Conservation (phyloP, 2,113 vertebrate species). For the Pelecanus crispus region DNA sequence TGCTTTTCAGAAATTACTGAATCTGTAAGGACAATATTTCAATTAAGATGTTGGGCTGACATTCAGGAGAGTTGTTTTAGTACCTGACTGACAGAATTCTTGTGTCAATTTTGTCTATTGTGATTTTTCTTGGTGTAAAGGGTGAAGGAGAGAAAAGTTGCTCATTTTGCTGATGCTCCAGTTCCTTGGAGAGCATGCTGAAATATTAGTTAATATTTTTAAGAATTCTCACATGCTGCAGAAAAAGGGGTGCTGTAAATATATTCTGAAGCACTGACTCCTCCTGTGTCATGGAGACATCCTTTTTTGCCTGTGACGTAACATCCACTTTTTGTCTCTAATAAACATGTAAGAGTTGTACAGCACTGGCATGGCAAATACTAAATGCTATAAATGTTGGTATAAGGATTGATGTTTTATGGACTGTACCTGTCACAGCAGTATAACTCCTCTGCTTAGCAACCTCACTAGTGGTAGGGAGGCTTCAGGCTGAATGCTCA, state of each 20-base stretch:
- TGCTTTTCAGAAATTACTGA: not conserved
- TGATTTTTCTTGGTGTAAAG: not conserved
- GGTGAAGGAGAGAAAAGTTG: not conserved
- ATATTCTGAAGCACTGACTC: not conserved
- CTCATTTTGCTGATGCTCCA: not conserved
- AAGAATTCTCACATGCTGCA: not conserved
- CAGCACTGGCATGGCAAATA: not conserved
- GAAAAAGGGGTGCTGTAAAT: not conserved
- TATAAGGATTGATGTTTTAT: not conserved
- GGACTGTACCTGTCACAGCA: not conserved
- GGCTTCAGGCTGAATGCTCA: not conserved
- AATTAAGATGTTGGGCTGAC: not conserved
- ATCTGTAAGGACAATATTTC: not conserved
- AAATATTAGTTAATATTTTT: not conserved
- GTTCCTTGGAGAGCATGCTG: not conserved
- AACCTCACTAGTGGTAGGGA: not conserved
- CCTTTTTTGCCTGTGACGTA: not conserved
- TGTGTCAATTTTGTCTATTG: not conserved
- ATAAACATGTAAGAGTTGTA: not conserved
- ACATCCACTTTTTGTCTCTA: not conserved
- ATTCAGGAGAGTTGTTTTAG: not conserved
- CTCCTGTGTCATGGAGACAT: not conserved
- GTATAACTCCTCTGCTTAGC: not conserved
- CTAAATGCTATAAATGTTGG: not conserved
- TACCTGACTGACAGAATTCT: not conserved